Evolutionary conservation across 2,797 vertebrate species (phyloP), one percentile per base, ranked within the genome.

Genomic region (Alectoris magna): DNA sequence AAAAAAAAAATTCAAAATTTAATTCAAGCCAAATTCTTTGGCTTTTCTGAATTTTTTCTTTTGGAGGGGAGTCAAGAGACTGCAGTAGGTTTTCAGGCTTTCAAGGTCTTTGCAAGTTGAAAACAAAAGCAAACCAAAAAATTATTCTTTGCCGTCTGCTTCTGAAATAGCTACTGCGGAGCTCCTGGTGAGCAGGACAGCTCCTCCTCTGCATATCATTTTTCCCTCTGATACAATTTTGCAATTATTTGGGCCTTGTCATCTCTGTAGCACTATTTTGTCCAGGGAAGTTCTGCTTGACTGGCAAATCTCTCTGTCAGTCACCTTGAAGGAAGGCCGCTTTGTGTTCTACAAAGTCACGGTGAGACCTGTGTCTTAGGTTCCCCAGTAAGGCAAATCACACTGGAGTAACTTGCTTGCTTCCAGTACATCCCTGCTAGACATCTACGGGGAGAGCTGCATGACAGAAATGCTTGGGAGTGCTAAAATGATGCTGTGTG

Each of bases 281-380:
- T 55, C 12, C 29, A 56, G 67, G 17, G 66, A 49, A 67, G 27
- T 68, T 85, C 10, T 9, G 14, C 14, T 48, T 83, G 22, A 43
- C 66, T 77, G 38, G 9, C 49, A 87, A 36, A 77, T 55, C 49
- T 19, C 12, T 75, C 27, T 72, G 72, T 55, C 39, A 34, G 27
- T 88, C 27, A 55, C 41, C 31, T 70, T 49, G 16, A 59, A 67
- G 55, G 49, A 58, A 72, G 39, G 34, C 26, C 62, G 8, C 23
- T 60, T 56, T 43, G 8, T 88, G 64, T 77, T 75, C 44, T 93
- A 36, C 66, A 70, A 27, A 60, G 64, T 60, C 70, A 34, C 9
- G 15, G 10, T 0, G 1, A 66, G 75, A 36, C 14, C 68, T 70
- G 5, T 0, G 16, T 62, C 63, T 69, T 22, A 1, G 36, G 39